Conservation (phyloP, 2,888 invertebrate species). For the Agriopis marginaria region DNA sequence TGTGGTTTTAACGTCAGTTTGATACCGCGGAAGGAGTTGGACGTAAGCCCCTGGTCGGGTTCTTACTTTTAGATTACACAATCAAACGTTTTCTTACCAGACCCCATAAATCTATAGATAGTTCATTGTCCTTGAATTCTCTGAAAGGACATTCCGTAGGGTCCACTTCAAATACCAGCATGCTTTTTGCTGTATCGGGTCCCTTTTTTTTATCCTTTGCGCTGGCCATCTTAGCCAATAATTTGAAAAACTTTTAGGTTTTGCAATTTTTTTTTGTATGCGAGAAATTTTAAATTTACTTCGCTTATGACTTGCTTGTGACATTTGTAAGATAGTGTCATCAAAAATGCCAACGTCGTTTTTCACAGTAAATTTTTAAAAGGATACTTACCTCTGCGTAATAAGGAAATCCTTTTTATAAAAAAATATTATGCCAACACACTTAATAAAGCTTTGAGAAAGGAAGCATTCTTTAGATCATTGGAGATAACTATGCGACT, state of each 20-base stretch:
- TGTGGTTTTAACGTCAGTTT: too few species aligned
- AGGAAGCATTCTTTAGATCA: too few species aligned
- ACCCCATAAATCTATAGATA: slow-evolving; percentile 73
- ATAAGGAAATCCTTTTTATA: background rate
- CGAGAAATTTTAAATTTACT: too few species aligned
- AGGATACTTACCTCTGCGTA: background rate
- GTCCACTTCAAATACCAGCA: slow-evolving; percentile 50
- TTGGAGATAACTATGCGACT: too few species aligned
- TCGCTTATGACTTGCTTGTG: background rate
- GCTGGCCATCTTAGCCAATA: background rate
- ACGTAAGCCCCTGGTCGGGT: too few species aligned
- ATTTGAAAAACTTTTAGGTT: background rate
- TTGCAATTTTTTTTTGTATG: background rate
- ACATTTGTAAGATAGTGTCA: background rate
- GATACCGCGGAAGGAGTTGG: too few species aligned
- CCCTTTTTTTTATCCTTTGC: slow-evolving; percentile 42
- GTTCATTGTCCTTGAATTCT: slow-evolving; percentile 74
- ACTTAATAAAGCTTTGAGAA: too few species aligned
- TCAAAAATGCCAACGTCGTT: background rate
- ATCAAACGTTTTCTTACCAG: slow-evolving; percentile 58
- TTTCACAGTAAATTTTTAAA: background rate
- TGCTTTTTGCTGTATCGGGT: slow-evolving; percentile 42
- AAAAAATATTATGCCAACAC: background rate
- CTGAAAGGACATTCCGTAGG: slow-evolving; percentile 75
- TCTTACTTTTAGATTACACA: too few species aligned